Evolutionary conservation across 2,113 vertebrate species (phyloP).

Genomic region (Helogale parvula): DNA sequence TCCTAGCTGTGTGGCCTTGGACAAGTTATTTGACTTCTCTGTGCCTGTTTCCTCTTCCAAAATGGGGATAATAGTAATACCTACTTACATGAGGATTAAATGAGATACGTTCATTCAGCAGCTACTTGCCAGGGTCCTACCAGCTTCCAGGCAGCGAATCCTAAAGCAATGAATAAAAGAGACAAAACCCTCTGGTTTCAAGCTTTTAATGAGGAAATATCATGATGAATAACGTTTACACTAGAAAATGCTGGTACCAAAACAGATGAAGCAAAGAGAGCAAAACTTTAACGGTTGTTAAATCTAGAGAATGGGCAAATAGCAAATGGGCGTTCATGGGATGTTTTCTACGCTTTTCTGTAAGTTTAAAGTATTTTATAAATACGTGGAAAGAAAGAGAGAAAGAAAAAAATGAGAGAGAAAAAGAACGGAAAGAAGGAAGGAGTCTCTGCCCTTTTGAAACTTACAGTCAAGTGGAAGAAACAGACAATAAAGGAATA

Average conservation of each 20-base stretch:
- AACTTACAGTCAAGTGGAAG: background rate
- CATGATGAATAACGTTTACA: background rate
- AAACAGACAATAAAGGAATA: background rate
- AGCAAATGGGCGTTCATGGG: background rate
- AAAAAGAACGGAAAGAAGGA: background rate
- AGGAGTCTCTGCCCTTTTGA: background rate
- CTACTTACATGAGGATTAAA: background rate
- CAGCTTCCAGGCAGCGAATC: background rate
- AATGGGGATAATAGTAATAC: background rate
- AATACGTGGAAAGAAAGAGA: background rate
- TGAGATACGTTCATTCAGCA: background rate
- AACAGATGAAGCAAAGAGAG: background rate
- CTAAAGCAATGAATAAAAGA: background rate
- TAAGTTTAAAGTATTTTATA: background rate
- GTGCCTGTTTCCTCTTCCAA: background rate
- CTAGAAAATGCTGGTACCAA: conserved; percentile 11
- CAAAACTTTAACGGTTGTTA: background rate
- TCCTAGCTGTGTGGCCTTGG: background rate
- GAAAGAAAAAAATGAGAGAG: too few relatives aligned
- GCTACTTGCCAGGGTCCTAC: background rate
- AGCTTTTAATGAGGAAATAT: background rate
- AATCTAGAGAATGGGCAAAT: background rate
- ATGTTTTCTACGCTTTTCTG: conserved; percentile 5
- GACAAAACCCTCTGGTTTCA: background rate
- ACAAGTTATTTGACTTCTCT: background rate